Base-by-base conservation (phyloP, 1,140 invertebrate genomes). In the Coelopa frigida region DNA sequence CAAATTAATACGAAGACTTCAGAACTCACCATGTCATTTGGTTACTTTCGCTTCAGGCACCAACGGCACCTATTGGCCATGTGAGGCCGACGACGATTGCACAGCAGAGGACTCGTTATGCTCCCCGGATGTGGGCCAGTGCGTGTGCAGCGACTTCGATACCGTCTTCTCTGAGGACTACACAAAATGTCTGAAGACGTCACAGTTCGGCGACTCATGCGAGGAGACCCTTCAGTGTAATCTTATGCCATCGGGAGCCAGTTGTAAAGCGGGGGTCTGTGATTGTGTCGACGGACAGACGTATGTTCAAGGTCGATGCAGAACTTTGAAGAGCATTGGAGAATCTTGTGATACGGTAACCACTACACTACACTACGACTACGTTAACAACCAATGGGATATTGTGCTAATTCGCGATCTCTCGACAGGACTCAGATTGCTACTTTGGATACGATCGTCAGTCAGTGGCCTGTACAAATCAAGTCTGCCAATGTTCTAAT, bases 191-290 rank as follows among this genome's bases (percentile, higher is more conserved):
- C 52, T 68, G 54, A 56, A 54, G 44, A 60, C 57, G 54, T 52
- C 62, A 35, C 61, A 52, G 44, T 49, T 65, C 67, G 65, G 66
- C 55, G 66, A 68, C 46, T 35, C 44, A 56, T 69, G 66, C 56
- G 54, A 61, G 49, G 61, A 65, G 29, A 53, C 51, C 36, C 57
- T 57, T 59, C 66, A 69, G 58, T 68, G 63, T 55, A 65, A 61
- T 65, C 63, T 65, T 69, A 68, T 68, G 65, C 67, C 65, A 61
- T 61, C 66, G 48, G 67, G 67, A 62, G 61, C 63, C 55, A 58
- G 56, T 48, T 68, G 67, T 65, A 68, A 66, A 57, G 55, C 59
- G 48, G 65, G 66, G 61, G 61, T 66, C 58, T 65, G 59, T 59
- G 66, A 59, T 58, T 67, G 60, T 62, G 63, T 35, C 39, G 61